Conservation (phyloP, 2,888 invertebrate species). For the Spodoptera picta region DNA sequence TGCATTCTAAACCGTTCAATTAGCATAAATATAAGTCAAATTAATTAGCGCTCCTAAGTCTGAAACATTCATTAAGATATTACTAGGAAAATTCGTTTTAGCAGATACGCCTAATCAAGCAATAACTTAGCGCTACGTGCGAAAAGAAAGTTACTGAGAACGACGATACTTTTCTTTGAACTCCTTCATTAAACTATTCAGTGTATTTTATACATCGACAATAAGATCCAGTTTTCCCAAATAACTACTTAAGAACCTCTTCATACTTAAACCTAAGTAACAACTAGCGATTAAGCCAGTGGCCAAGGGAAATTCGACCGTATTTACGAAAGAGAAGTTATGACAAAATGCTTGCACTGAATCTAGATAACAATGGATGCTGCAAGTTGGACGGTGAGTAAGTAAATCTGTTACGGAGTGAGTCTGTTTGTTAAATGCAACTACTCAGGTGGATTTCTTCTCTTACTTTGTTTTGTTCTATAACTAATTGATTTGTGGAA, state of each 20-base stretch:
- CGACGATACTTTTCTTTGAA: no score
- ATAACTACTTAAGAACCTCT: neutral
- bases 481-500: no score
- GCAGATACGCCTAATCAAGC: no score
- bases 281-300: constrained; percentile 24
- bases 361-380: constrained; percentile 43
- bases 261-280: constrained; percentile 11
- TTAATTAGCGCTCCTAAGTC: no score
- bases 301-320: constrained; percentile 17
- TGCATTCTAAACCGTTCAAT: no score
- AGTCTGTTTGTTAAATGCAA: constrained; percentile 15
- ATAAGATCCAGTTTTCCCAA: constrained; percentile 9
- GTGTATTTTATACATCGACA: neutral
- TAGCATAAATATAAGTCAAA: no score
- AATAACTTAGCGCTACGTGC: no score
- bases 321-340: constrained; percentile 28
- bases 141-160: no score
- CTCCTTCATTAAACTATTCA: no score
- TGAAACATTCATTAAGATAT: no score
- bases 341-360: constrained; percentile 45
- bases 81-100: no score
- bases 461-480: neutral
- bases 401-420: constrained; percentile 29
- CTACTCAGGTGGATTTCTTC: constrained; percentile 1
- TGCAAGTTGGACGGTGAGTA: constrained; percentile 24